Percentiles rank a stretch among this genome's conserved stretches.
Conservation (phyloP, 2,113 vertebrate genomes). For the Microcebus griseorufus region DNA sequence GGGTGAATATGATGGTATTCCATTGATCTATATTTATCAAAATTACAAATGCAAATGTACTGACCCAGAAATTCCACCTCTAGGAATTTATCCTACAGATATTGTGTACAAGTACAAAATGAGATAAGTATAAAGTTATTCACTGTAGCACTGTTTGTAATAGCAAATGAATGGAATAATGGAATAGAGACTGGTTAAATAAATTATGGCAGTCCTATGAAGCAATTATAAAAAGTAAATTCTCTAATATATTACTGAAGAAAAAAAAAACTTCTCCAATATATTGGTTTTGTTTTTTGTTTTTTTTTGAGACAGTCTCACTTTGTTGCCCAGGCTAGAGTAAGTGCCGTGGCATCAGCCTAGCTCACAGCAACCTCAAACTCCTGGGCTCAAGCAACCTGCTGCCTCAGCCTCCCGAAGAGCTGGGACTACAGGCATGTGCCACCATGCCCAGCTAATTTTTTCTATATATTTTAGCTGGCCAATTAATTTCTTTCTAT, state of each 20-base stretch:
- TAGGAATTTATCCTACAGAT: neutral
- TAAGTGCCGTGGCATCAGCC: too few relatives aligned
- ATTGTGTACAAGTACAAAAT: neutral
- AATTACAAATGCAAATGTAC: slow-evolving; percentile 25
- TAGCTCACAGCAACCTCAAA: too few relatives aligned
- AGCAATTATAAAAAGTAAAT: slow-evolving; percentile 46
- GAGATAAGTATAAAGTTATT: neutral
- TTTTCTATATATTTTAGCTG: too few relatives aligned
- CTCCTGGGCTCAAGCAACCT: too few relatives aligned
- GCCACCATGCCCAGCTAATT: too few relatives aligned
- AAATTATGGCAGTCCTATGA: slow-evolving; percentile 16
- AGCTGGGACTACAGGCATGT: too few relatives aligned
- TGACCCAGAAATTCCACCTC: slow-evolving; percentile 4
- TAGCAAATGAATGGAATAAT: slow-evolving; percentile 11
- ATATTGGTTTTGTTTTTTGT: neutral
- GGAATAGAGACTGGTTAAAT: slow-evolving; percentile 8
- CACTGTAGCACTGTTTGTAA: neutral
- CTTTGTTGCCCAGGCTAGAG: too few relatives aligned
- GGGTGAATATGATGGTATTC: neutral
- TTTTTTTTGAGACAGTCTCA: too few relatives aligned
- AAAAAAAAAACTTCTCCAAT: slow-evolving; percentile 35
- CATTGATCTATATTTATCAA: neutral
- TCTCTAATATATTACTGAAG: neutral
- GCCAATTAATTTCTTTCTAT: too few relatives aligned
- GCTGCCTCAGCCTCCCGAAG: too few relatives aligned